phyloP scores from a whole-genome alignment of 2,888 invertebrate genomes.

The Rambutsinella grinnellia region DNA sequence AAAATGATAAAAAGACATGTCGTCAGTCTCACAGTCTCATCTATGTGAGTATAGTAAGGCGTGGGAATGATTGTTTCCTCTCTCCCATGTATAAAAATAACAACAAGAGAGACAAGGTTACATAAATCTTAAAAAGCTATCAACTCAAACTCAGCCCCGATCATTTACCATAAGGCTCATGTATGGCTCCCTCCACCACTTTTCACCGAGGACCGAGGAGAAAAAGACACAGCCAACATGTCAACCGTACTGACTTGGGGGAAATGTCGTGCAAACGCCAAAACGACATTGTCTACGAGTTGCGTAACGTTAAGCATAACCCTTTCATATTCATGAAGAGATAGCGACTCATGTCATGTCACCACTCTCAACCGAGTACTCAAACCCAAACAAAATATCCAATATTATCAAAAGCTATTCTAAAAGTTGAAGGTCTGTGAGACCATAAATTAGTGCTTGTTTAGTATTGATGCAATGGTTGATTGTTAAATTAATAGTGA shows the following conservation, averaged over 20 bases:
- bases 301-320: background rate
- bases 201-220: conserved; percentile 1
- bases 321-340: background rate
- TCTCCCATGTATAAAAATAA: conserved; percentile 6
- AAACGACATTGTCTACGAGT: background rate
- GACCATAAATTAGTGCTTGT: too few species aligned
- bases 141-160: conserved; percentile 17
- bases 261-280: background rate
- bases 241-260: background rate
- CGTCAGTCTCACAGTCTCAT: too few species aligned
- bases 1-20: too few species aligned
- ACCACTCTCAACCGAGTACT: background rate
- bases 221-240: background rate
- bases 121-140: conserved; percentile 49
- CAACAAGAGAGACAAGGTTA: conserved; percentile 42
- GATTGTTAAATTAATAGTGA: too few species aligned
- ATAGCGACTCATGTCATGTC: background rate
- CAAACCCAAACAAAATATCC: background rate
- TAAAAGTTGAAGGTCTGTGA: too few species aligned
- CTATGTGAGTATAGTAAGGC: conserved; percentile 19
- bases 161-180: conserved; percentile 30
- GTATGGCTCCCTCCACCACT: background rate
- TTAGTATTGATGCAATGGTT: too few species aligned
- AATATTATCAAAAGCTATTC: background rate
- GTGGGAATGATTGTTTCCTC: conserved; percentile 47